Percentiles rank a stretch among this genome's conserved stretches.
Evolutionary conservation across 1,140 invertebrate genomes (phyloP).

Genomic region (Lepidurus arcticus): DNA sequence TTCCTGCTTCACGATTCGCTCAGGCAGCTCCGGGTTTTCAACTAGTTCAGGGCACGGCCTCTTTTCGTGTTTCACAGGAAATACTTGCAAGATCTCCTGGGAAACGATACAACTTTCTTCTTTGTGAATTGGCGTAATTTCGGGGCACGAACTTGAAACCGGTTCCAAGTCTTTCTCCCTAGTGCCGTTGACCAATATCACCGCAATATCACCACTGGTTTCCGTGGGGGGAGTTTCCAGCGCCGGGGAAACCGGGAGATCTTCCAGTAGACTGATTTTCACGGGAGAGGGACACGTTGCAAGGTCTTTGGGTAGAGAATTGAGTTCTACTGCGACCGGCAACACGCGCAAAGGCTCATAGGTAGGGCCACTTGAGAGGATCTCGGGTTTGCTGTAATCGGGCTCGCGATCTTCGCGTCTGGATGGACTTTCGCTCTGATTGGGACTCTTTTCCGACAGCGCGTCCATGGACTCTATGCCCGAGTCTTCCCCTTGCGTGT

Average conservation of each 20-base stretch:
- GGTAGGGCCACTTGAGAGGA: constrained; percentile 20
- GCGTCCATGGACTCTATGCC: constrained; percentile 91
- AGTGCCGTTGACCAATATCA: not conserved
- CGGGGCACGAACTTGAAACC: not conserved
- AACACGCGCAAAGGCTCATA: too few relatives aligned
- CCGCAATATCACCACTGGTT: not conserved
- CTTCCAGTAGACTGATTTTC: not conserved
- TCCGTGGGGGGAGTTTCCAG: not conserved
- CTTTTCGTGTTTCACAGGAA: not conserved
- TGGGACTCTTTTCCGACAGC: constrained; percentile 82
- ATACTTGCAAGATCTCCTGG: not conserved
- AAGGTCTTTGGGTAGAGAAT: too few relatives aligned
- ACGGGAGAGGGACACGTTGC: too few relatives aligned
- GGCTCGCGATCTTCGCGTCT: constrained; percentile 42
- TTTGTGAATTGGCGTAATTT: not conserved
- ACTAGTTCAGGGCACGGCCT: too few relatives aligned
- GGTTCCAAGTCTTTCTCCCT: not conserved
- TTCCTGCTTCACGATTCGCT: too few relatives aligned
- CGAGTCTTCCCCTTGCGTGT: constrained; percentile 67
- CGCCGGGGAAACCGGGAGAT: not conserved
- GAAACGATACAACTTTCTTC: not conserved
- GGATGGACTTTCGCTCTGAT: constrained; percentile 61
- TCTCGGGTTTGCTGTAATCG: not conserved
- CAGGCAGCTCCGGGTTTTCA: too few relatives aligned
- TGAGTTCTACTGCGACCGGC: not conserved